Evolutionary conservation across 2,888 invertebrate genomes (phyloP).

Genomic region (Heliconius ismenius): DNA sequence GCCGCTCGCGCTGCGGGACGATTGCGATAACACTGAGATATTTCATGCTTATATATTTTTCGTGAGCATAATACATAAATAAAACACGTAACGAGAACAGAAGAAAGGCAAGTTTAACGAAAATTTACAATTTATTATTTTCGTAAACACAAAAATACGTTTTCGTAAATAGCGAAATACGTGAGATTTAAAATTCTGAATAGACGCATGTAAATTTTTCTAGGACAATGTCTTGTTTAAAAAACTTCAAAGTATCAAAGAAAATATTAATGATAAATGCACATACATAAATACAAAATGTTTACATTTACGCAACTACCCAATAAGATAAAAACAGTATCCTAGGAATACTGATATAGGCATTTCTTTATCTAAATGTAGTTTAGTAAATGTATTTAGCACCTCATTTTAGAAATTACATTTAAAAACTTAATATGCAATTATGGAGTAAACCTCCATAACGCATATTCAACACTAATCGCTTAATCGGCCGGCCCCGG

Average conservation of each 20-base stretch:
- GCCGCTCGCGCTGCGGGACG: conserved; percentile 1
- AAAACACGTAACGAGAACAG: conserved; percentile 6
- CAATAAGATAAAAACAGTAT: background rate
- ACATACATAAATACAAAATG: background rate
- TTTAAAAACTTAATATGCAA: background rate
- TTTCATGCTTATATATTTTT: conserved; percentile 19
- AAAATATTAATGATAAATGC: background rate
- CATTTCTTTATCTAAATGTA: background rate
- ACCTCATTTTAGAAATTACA: background rate
- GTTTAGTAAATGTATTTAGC: background rate
- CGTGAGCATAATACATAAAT: conserved; percentile 2
- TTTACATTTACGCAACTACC: background rate
- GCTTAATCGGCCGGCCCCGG: conserved; percentile 30
- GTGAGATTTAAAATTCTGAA: too few species aligned
- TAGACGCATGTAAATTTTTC: too few species aligned
- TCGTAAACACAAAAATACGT: background rate
- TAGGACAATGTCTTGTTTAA: background rate
- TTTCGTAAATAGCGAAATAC: background rate
- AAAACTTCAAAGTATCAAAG: background rate
- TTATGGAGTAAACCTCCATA: conserved; percentile 10
- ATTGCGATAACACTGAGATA: conserved; percentile 20
- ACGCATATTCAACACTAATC: conserved; percentile 29
- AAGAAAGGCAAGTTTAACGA: conserved; percentile 6
- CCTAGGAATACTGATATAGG: background rate
- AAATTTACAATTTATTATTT: conserved; percentile 8